Evolutionary conservation across 2,888 invertebrate species (phyloP).

Genomic region (Melieria picta): DNA sequence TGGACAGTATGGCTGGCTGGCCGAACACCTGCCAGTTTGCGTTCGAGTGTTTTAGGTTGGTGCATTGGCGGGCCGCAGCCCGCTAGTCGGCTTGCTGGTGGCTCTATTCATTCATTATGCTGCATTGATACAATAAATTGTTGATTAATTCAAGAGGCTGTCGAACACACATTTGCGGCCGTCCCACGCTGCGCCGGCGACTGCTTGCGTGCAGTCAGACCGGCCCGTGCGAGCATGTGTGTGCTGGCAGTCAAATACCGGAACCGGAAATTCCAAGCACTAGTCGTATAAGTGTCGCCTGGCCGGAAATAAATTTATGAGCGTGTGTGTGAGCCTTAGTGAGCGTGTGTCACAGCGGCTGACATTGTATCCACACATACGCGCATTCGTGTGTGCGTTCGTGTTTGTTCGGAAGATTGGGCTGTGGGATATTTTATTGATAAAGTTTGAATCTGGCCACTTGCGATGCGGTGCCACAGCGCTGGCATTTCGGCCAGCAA

Average conservation of each 20-base stretch:
- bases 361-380: not conserved
- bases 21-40: not conserved
- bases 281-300: slow-evolving; percentile 41
- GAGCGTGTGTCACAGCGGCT: not conserved
- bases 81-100: too few relatives aligned
- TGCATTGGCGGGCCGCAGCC: not conserved
- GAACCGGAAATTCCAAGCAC: slow-evolving; percentile 45
- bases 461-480: slow-evolving; percentile 6
- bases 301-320: slow-evolving; percentile 21
- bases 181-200: not conserved
- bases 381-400: not conserved
- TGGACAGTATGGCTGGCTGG: too few relatives aligned
- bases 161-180: slow-evolving; percentile 19
- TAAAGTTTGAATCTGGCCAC: slow-evolving; percentile 18
- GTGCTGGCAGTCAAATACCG: slow-evolving; percentile 27
- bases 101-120: not conserved
- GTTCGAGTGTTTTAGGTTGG: not conserved
- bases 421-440: slow-evolving; percentile 22
- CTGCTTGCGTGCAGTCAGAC: too few relatives aligned
- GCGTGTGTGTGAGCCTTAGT: not conserved
- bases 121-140: slow-evolving; percentile 42
- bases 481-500: not conserved
- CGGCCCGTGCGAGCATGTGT: too few relatives aligned
- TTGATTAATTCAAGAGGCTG: slow-evolving; percentile 43
- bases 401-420: not conserved